These are phyloP conservation scores for Lota lota DNA, from an alignment of 2,113 vertebrate species.

Conservation along the genomic window DNA sequence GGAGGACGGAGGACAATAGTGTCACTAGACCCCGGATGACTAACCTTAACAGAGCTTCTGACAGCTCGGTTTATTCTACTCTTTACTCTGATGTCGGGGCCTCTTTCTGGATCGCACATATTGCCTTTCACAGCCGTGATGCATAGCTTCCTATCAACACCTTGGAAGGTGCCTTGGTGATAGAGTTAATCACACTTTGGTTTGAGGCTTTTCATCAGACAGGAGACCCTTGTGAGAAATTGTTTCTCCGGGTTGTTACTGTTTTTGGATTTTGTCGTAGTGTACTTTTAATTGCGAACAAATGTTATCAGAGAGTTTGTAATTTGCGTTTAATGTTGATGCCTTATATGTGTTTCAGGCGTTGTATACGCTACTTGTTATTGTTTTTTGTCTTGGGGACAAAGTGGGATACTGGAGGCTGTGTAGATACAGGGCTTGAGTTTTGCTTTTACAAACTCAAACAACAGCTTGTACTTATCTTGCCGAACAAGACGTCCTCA, in stretches of 20 bases:
- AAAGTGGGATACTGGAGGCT: constrained; percentile 43
- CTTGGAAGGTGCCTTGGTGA: background rate
- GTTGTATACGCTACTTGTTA: background rate
- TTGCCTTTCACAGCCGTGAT: constrained; percentile 37
- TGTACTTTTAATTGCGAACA: background rate
- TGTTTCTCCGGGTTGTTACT: background rate
- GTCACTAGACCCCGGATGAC: too few species aligned
- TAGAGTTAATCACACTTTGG: background rate
- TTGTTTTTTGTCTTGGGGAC: background rate
- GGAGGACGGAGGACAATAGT: constrained; percentile 6
- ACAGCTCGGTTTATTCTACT: too few species aligned
- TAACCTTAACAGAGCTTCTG: too few species aligned
- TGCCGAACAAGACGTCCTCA: constrained; percentile 51
- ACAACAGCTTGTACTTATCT: constrained; percentile 62
- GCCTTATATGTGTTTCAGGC: background rate
- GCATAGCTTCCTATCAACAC: constrained; percentile 24
- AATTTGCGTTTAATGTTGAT: constrained; percentile 1
- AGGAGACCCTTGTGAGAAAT: background rate
- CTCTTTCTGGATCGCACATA: constrained; percentile 40
- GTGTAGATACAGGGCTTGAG: constrained; percentile 47
- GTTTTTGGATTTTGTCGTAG: background rate
- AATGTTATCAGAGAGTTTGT: background rate
- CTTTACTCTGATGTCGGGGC: constrained; percentile 35
- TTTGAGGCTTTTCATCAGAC: background rate
- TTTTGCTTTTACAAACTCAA: constrained; percentile 54